Evolutionary conservation across 2,888 invertebrate genomes (phyloP).

Genomic region (Mythimna impura): DNA sequence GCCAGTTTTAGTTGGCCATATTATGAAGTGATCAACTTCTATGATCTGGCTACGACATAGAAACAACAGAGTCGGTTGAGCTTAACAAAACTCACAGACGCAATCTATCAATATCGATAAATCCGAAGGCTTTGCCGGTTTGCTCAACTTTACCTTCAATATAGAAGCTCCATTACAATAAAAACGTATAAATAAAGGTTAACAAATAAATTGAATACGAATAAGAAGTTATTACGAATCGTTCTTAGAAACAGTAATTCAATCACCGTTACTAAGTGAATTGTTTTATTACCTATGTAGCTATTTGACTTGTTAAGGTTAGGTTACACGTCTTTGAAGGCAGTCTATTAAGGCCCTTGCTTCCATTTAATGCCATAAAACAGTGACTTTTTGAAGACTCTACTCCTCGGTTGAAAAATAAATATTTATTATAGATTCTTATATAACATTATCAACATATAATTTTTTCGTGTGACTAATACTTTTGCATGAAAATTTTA

Average conservation of each 20-base stretch:
- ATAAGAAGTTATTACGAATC: constrained; percentile 32
- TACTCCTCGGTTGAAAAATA: too few species aligned
- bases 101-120: constrained; percentile 3
- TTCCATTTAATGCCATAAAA: too few species aligned
- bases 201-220: constrained; percentile 38
- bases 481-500: too few species aligned
- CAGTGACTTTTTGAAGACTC: too few species aligned
- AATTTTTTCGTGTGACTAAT: too few species aligned
- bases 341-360: background rate
- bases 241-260: constrained; percentile 49
- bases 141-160: background rate
- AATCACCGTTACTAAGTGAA: constrained; percentile 32
- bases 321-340: constrained; percentile 12
- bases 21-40: too few species aligned
- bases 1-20: too few species aligned
- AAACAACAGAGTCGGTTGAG: background rate
- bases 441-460: too few species aligned
- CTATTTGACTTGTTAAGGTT: background rate
- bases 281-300: constrained; percentile 40
- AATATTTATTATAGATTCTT: too few species aligned
- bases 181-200: constrained; percentile 15
- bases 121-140: background rate
- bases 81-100: background rate
- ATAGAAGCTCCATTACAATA: constrained; percentile 18
- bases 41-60: too few species aligned